phyloP scores from a whole-genome alignment of 2,113 vertebrate genomes.

The Sylvia atricapilla region DNA sequence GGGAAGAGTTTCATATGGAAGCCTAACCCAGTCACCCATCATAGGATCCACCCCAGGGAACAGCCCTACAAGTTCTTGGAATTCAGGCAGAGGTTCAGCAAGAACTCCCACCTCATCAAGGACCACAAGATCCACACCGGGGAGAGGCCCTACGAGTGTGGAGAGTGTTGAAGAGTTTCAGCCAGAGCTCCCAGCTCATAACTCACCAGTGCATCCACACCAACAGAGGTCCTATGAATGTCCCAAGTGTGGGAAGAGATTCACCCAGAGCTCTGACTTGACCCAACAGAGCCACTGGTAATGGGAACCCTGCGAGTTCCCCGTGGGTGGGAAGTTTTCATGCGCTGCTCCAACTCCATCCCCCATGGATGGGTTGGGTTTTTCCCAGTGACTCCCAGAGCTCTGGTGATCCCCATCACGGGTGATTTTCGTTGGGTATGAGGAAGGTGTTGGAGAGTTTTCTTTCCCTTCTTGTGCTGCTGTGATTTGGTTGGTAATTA shows the following conservation, averaged over 20 bases:
- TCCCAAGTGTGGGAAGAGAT: not conserved
- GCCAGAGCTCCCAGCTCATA: not conserved
- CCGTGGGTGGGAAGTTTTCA: not conserved
- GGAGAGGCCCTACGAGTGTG: accelerated
- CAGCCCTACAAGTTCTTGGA: not conserved
- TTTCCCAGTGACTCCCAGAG: not conserved
- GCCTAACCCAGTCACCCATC: not conserved
- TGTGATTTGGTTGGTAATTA: not conserved
- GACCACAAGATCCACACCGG: not conserved
- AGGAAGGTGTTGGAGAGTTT: not conserved
- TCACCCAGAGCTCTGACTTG: not conserved
- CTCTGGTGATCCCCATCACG: accelerated
- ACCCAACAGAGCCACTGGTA: not conserved
- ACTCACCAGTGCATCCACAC: no score
- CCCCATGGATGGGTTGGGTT: accelerated
- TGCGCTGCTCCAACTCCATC: not conserved
- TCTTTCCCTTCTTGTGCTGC: not conserved
- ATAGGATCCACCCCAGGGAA: not conserved
- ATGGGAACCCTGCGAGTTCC: not conserved
- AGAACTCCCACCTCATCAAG: not conserved
- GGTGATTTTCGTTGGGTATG: accelerated
- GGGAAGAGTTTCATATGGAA: not conserved
- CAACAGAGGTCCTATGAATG: not conserved
- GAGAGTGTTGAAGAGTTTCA: not conserved
- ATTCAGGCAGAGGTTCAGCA: not conserved